Base-by-base conservation (phyloP, 2,113 vertebrate species). In the Nannobrachium achirus region DNA sequence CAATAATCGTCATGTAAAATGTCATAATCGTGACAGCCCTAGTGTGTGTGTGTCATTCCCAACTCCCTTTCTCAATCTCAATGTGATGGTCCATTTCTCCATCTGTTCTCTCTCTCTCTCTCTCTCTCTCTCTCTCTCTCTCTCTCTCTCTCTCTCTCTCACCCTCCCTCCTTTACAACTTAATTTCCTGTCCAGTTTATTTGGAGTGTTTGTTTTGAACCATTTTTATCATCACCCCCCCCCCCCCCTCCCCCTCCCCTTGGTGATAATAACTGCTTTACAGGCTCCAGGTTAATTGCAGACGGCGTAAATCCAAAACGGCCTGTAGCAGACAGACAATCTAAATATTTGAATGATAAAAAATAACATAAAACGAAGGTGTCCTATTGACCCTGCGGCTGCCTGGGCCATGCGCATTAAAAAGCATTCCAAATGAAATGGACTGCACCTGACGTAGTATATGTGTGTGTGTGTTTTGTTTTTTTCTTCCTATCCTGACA, bases 331-430 rank as follows among this genome's bases (percentile, higher is more conserved):
- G 76, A 88, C 80, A 92, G 85, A 85, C 90, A 90, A 90, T 87
- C 93, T 91, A 92, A 94, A 95, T 94, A 94, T 96, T 92, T 93
- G 93, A 93, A 89, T 82, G 91, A 89, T 84, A 74, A 71, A 69
- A n/a, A n/a, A n/a, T n/a, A n/a, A n/a, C n/a, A n/a, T n/a, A n/a
- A 87, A 91, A 33, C 1, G 1, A 87, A 91, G 79, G 81, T 86
- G 39, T 89, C 84, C 73, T 70, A 78, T 77, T 83, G 79, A 87
- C 84, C n/a, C 85, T 58, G 50, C n/a, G 56, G 25, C 25, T 33
- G 25, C 25, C 25, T 33, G 25, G n/a, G n/a, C n/a, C 25, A 33
- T 33, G 25, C 3, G 56, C 79, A 49, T 72, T 81, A 85, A 55
- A 84, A 90, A 86, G 92, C 94, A 94, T 92, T 88, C 89, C 89